Base-by-base conservation (phyloP, 1,140 invertebrate species). In the Euschistus heros region DNA sequence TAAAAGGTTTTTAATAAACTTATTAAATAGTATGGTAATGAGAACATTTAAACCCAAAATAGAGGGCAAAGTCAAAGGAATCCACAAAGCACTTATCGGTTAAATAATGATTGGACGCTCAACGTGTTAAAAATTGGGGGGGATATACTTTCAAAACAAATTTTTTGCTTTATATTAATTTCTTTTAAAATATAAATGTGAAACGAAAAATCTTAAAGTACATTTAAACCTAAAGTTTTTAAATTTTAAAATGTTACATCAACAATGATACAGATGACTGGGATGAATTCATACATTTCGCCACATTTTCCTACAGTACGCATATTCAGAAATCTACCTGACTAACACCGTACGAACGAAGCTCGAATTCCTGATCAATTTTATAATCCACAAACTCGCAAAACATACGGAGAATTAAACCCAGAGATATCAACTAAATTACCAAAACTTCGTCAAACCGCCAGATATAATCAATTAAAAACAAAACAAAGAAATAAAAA, bases 221-320 rank as follows among this genome's bases (percentile, higher is more conserved):
- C 55, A 59, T 27, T 27, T 59, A 14, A 27, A 17, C 55, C 20
- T 59, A 6, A 59, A 59, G 26, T n/a, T 22, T 7, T 59, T n/a
- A n/a, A n/a, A n/a, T 22, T 24, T 15, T 59, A 2, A 59, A 59
- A 59, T 59, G 55, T 44, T 44, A 44, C 17, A 17, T 44, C 17
- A 44, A 44, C 17, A 17, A 44, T 44, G 42, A 44, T 44, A 13
- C 17, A 26, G 6, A 24, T 26, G 26, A 59, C 26, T 59, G 55
- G 55, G 55, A 59, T 27, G 55, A 59, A 59, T 59, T 59, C 15
- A 14, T 59, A 59, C 18, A 59, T 15, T 59, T 59, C 26, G 55
- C 55, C n/a, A n/a, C n/a, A n/a, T n/a, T n/a, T 22, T 24, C 55
- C 17, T 55, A 18, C 17, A 44, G 17, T 17, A 44, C 42, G 7